Percentiles rank a stretch among this genome's conserved stretches.
These are phyloP conservation scores for Leucoraja erinaceus DNA, from an alignment of 2,113 vertebrate genomes.

Conservation along the genomic window DNA sequence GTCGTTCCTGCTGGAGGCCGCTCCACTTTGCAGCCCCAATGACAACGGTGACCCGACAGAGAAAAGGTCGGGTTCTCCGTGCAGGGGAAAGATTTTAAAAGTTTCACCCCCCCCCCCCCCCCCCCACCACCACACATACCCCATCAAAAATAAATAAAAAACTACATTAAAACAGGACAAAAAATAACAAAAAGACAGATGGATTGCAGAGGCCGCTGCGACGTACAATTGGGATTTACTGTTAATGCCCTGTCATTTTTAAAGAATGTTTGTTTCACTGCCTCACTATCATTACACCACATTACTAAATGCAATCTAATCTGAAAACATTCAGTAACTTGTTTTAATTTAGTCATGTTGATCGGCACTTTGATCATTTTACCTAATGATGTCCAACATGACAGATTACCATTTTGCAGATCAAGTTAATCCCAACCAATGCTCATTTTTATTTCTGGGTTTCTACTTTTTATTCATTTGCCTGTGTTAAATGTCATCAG, in stretches of 20 bases:
- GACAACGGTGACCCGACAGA: no score
- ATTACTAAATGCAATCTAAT: neutral
- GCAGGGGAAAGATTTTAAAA: no score
- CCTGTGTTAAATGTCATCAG: neutral
- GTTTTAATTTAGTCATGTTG: neutral
- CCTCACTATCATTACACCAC: neutral
- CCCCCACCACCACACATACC: no score
- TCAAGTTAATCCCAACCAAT: neutral
- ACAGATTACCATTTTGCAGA: neutral
- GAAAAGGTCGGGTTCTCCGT: no score
- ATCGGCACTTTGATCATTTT: neutral
- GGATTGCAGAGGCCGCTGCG: no score
- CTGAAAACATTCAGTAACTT: neutral
- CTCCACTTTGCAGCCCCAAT: no score
- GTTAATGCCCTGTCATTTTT: neutral
- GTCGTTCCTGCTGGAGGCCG: no score
- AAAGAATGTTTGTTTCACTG: neutral
- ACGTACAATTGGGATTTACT: constrained; percentile 23
- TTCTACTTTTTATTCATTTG: neutral
- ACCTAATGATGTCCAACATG: neutral
- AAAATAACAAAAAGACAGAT: no score
- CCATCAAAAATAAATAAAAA: no score
- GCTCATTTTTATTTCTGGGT: neutral
- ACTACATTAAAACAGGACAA: no score
- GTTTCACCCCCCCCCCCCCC: no score